A percentile compares a stretch with the other conserved stretches of the same genome.
Evolutionary conservation across 2,888 invertebrate genomes (phyloP).

Genomic region (Fissipunctia ypsillon): DNA sequence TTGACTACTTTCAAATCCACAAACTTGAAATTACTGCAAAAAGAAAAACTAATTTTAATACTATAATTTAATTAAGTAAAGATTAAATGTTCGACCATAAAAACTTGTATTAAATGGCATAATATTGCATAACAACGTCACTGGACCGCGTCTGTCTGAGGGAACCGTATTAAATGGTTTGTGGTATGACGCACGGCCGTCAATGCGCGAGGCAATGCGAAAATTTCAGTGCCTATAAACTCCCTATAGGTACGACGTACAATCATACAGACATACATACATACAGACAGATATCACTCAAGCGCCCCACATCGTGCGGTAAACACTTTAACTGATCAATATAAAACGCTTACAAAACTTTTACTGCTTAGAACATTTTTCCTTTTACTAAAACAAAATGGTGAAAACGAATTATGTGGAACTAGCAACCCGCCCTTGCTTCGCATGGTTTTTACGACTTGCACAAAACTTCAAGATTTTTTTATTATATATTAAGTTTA

Average conservation of each 20-base stretch:
- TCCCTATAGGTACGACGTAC: conserved; percentile 48
- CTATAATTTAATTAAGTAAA: not conserved
- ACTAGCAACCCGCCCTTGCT: not conserved
- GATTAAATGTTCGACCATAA: not conserved
- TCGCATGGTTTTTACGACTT: too few species aligned
- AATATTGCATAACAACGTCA: conserved; percentile 66
- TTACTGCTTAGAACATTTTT: conserved; percentile 5
- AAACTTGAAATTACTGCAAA: not conserved
- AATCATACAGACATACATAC: conserved; percentile 13
- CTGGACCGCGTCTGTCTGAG: conserved; percentile 72
- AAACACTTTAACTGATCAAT: conserved; percentile 51
- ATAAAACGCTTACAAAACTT: conserved; percentile 29
- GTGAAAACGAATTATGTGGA: conserved; percentile 26
- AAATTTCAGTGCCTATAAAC: conserved; percentile 68
- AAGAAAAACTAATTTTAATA: not conserved
- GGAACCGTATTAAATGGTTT: conserved; percentile 80
- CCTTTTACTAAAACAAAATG: not conserved
- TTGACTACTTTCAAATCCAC: not conserved
- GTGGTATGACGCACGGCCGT: conserved; percentile 80
- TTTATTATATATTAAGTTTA: not conserved
- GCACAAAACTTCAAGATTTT: not conserved
- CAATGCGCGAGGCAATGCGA: conserved; percentile 66
- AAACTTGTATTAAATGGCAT: conserved; percentile 51
- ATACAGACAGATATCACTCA: conserved; percentile 43
- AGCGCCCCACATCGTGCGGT: conserved; percentile 41